Evolutionary conservation across 2,888 invertebrate species (phyloP), one percentile per base, ranked within the genome.

Genomic region (Scrobipalpa atriplicella): DNA sequence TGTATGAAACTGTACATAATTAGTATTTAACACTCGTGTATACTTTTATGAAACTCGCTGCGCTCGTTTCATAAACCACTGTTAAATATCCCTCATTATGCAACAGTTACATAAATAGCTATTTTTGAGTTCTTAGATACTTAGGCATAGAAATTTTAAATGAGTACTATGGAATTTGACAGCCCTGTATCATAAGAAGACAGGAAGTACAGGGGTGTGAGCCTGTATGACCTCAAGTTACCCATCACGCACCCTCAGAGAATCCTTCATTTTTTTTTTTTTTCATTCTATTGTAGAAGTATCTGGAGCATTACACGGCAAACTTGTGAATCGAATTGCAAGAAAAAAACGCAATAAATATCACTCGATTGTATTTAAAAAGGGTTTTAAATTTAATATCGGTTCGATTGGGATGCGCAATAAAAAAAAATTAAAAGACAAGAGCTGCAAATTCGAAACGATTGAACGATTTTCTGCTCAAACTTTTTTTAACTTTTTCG

Each of bases 161-260:
- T n/a, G n/a, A n/a, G n/a, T n/a, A n/a, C n/a, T n/a, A n/a, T n/a
- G n/a, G 11, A 5, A 16, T 29, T 67, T 73, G 86, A 69, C 87
- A 92, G 69, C 92, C 91, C 90, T 90, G 66, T 2, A 66, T 2
- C 43, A 67, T 67, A 52, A n/a, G n/a, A 70, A 76, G 78, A 81
- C 83, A 89, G 92, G 90, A 92, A 90, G 90, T 88, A 89, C 86
- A 91, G 86, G 91, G 92, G 92, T 91, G 90, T 89, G 91, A 91
- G 85, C 80, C 81, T 78, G 80, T 87, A 86, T 92, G 91, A 92
- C 92, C 92, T 92, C 91, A 91, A 90, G 89, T 89, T 90, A 90
- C 91, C 87, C 87, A 89, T 86, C 84, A 79, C 73, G 82, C 80
- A 86, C 89, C 89, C 87, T 83, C 75, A 79, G 72, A 69, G 66